These are phyloP conservation scores for Thamnophis sirtalis DNA, from an alignment of 2,113 vertebrate genomes.

Conservation along the genomic window DNA sequence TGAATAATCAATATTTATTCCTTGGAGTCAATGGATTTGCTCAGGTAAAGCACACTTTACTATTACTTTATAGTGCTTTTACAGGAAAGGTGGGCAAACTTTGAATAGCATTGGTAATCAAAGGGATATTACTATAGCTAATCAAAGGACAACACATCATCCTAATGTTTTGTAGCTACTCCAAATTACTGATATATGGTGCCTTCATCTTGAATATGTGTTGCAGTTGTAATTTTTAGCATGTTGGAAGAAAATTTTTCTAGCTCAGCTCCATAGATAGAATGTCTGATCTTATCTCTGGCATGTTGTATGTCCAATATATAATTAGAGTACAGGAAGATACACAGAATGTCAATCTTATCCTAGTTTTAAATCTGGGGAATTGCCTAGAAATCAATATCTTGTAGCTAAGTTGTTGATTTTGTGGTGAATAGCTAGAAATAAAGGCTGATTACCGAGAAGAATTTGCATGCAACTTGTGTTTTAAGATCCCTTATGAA, in stretches of 20 bases:
- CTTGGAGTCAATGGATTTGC: not conserved
- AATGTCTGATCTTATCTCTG: not conserved
- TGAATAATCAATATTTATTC: accelerated
- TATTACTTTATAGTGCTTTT: accelerated
- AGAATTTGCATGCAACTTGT: not conserved
- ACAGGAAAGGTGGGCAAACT: accelerated
- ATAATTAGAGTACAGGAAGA: not conserved
- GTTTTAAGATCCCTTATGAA: not conserved
- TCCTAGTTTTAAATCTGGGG: not conserved
- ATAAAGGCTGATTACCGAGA: not conserved
- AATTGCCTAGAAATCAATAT: not conserved
- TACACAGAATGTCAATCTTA: not conserved
- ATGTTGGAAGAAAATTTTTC: not conserved
- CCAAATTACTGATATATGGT: no score
- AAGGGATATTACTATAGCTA: not conserved
- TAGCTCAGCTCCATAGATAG: not conserved
- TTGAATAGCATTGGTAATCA: not conserved
- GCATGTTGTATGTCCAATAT: not conserved
- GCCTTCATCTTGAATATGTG: no score
- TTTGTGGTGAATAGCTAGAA: not conserved
- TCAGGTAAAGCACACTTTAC: accelerated
- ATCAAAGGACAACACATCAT: not conserved
- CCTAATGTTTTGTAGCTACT: not conserved
- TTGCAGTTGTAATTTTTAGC: not conserved
- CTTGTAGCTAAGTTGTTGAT: not conserved